These are phyloP conservation scores for Ailurus styani DNA, from an alignment of 2,113 vertebrate species.

Conservation along the genomic window DNA sequence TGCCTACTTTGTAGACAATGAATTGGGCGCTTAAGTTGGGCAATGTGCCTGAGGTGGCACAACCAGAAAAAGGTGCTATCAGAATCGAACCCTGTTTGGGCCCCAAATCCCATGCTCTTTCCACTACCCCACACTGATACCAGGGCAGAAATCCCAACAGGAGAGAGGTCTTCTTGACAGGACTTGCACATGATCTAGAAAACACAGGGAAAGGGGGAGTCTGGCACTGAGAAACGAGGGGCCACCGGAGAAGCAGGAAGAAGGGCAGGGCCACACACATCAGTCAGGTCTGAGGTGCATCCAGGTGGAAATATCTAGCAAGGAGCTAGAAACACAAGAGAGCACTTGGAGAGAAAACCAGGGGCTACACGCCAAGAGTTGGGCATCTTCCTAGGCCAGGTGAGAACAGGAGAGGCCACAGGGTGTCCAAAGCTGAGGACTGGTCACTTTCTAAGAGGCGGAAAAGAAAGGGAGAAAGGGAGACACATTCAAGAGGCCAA, in stretches of 20 bases:
- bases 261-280: not conserved
- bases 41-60: not conserved
- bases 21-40: not conserved
- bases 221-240: not conserved
- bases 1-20: not conserved
- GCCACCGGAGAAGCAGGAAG: not conserved
- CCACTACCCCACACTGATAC: not conserved
- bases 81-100: not conserved
- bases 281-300: not conserved
- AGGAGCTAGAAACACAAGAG: not conserved
- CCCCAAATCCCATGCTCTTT: not conserved
- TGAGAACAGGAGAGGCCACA: not conserved
- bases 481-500: not conserved
- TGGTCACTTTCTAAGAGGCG: not conserved
- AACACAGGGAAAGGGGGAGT: not conserved
- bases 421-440: not conserved
- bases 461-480: not conserved
- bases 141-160: not conserved
- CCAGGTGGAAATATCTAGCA: not conserved
- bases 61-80: not conserved
- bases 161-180: not conserved
- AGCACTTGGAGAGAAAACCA: not conserved
- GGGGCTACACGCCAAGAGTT: not conserved
- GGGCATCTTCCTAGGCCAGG: not conserved
- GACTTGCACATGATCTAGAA: not conserved